A percentile compares a stretch with the other conserved stretches of the same genome.
phyloP scores from a whole-genome alignment of 1,140 invertebrate genomes.

The Drosophila persimilis region DNA sequence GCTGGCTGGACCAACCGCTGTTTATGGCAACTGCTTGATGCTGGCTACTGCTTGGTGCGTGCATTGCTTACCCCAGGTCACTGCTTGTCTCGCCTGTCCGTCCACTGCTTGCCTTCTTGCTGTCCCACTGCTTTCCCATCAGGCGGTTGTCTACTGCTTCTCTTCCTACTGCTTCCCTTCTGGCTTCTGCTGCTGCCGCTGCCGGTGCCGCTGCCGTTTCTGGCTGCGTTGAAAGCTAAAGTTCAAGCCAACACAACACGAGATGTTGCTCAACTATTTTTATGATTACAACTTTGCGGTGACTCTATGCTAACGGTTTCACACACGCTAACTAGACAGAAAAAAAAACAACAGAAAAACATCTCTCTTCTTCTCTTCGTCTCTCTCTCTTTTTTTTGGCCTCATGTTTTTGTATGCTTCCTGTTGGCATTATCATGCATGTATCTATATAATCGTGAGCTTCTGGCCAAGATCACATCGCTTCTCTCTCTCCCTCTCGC shows the following conservation, averaged over 20 bases:
- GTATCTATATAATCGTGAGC: slow-evolving; percentile 26
- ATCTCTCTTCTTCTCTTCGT: slow-evolving; percentile 7
- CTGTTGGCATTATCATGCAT: slow-evolving; percentile 62
- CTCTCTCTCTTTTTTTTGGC: slow-evolving; percentile 27
- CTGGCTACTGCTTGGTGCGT: no score
- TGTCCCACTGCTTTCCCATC: slow-evolving; percentile 7
- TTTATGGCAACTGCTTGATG: no score
- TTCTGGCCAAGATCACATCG: slow-evolving; percentile 59
- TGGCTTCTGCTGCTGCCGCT: slow-evolving; percentile 31
- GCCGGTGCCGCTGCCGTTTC: neutral
- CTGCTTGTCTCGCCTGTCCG: neutral
- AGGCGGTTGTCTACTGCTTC: slow-evolving; percentile 12
- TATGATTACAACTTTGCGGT: slow-evolving; percentile 69
- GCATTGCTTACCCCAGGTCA: no score
- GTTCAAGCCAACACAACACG: slow-evolving; percentile 53
- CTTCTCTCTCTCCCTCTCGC: slow-evolving; percentile 14
- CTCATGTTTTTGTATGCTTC: slow-evolving; percentile 67
- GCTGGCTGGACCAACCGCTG: slow-evolving; percentile 39
- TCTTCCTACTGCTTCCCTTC: neutral
- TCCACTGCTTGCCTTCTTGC: neutral
- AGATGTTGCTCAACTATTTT: slow-evolving; percentile 70
- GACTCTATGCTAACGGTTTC: slow-evolving; percentile 62
- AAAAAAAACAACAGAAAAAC: slow-evolving; percentile 2
- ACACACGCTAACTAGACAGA: slow-evolving; percentile 19
- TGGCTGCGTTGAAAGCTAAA: slow-evolving; percentile 61